These are phyloP conservation scores for Crotalus helleri DNA, from an alignment of 2,113 vertebrate genomes.

Conservation along the genomic window DNA sequence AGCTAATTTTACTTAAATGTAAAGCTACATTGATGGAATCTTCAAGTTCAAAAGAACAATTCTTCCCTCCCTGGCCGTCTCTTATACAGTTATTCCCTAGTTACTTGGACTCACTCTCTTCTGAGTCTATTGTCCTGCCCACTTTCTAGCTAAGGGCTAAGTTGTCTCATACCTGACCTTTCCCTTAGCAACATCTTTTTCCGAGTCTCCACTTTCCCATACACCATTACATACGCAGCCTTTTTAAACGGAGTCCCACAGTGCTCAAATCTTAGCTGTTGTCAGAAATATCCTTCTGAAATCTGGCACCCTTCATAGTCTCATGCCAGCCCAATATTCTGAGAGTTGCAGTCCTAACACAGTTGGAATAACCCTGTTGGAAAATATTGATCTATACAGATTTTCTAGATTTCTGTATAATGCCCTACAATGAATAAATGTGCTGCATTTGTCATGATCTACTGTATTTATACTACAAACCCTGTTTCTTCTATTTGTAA, in stretches of 20 bases:
- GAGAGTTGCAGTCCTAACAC: not conserved
- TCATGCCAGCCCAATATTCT: not conserved
- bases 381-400: not conserved
- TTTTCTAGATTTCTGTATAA: not conserved
- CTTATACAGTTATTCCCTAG: not conserved
- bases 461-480: not conserved
- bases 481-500: not conserved
- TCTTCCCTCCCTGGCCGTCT: not conserved
- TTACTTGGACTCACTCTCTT: not conserved
- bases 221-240: not conserved
- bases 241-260: not conserved
- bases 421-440: not conserved
- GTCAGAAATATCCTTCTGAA: not conserved
- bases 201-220: not conserved
- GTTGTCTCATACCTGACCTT: not conserved
- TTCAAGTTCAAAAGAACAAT: not conserved
- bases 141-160: not conserved
- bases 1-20: not conserved
- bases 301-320: not conserved
- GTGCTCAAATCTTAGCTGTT: not conserved
- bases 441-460: not conserved
- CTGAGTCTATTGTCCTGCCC: not conserved
- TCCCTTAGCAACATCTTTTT: not conserved
- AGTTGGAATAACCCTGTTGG: not conserved
- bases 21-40: not conserved